Evolutionary conservation across 2,797 vertebrate genomes (phyloP), one percentile per base, ranked within the genome.

Genomic region (Toxotes lorentzi): DNA sequence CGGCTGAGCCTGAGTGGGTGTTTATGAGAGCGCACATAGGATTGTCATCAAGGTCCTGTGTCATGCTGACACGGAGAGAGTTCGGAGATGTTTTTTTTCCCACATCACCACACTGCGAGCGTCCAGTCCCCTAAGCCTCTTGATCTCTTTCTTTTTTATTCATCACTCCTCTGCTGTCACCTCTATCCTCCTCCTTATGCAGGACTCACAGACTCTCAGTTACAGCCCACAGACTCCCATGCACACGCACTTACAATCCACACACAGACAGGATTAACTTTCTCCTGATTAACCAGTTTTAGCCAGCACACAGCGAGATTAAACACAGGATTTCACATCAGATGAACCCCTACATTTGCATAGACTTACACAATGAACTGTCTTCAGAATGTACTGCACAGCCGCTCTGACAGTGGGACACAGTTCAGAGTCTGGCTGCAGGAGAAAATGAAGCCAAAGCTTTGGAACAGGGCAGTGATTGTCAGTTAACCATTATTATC

Each of bases 291-390:
- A 92, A 84, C 78, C 87, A 85, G 86, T 85, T 86, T 81, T 63
- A 89, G 79, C 76, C 87, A 71, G 77, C 51, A 43, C 81, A 83
- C 84, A 81, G 88, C 34, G 3, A 89, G 92, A 92, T 93, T 93
- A 93, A 91, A 87, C 53, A 58, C 73, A 65, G 86, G 85, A 88
- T 92, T 93, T 86, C 70, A 86, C 83, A 83, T 86, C 65, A 70
- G 85, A 89, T 69, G 57, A 86, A 73, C 56, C 61, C 47, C 84
- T 86, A 79, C 83, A 81, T 89, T 88, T 90, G 82, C 83, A 77
- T 78, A 70, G 70, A 69, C 70, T 80, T 71, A 76, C 79, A 83
- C 73, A 78, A 73, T 82, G 19, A 24, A 48, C 57, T 56, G 56
- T 79, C 73, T 88, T 76, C 69, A 79, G 51, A 82, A 23, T 27